Percentiles rank a stretch among this genome's conserved stretches.
These are phyloP conservation scores for Muschampia plurimacula DNA, from an alignment of 2,888 invertebrate genomes.

Conservation along the genomic window DNA sequence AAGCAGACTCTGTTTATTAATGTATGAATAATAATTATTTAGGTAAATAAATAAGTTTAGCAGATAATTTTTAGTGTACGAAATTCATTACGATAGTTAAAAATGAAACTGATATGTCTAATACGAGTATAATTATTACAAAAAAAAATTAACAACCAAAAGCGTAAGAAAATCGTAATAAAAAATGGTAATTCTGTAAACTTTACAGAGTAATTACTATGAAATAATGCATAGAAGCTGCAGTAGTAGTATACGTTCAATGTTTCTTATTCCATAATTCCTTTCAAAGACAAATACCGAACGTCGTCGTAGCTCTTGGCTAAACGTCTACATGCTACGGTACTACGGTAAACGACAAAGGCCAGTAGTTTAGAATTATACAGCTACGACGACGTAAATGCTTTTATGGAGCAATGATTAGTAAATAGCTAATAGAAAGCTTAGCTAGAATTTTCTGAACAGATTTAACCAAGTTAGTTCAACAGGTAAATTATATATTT, in stretches of 20 bases:
- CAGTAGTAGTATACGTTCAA: not conserved
- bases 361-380: conserved; percentile 10
- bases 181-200: not conserved
- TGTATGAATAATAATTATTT: too few relatives aligned
- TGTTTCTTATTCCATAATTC: conserved; percentile 29
- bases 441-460: not conserved
- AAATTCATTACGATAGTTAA: too few relatives aligned
- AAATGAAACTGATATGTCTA: too few relatives aligned
- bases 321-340: conserved; percentile 22
- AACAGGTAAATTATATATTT: too few relatives aligned
- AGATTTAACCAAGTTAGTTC: not conserved
- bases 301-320: conserved; percentile 20
- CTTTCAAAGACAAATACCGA: conserved; percentile 17
- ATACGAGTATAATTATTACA: too few relatives aligned
- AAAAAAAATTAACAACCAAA: not conserved
- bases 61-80: too few relatives aligned
- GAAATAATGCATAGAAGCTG: conserved; percentile 1
- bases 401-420: conserved; percentile 2
- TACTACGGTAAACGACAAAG: conserved; percentile 23
- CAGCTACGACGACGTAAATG: not conserved
- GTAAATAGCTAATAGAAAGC: not conserved
- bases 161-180: not conserved
- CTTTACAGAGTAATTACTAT: not conserved
- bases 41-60: too few relatives aligned
- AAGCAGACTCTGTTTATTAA: too few relatives aligned